Base-by-base conservation (phyloP, 1,140 invertebrate genomes). In the Papilio aristodemus region DNA sequence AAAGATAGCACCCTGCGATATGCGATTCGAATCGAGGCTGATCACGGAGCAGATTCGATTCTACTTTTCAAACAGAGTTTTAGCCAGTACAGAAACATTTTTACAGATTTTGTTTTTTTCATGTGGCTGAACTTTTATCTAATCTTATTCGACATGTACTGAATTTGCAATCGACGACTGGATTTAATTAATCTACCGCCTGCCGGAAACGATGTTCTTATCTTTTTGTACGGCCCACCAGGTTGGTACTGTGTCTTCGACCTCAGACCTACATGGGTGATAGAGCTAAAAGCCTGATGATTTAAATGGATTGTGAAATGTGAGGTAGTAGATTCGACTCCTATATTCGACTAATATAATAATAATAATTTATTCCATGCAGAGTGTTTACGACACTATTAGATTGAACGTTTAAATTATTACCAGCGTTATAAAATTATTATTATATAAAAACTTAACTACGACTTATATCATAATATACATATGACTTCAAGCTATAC, bases 401-500 rank as follows among this genome's bases (percentile, higher is more conserved):
- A n/a, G n/a, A n/a, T n/a, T 32, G 27, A 32, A 32, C 27, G 6
- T 32, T 32, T 32, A 32, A 32, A 32, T 6, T 32, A 32, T 32
- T 32, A 2, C 2, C 27, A 32, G 27, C 27, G 27, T 6, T 43
- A 43, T 43, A 43, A 8, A n/a, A 43, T 8, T 17, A 43, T 8
- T 17, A 19, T 43, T 17, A 43, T 14, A 3, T 32, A 32, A 32
- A 32, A 43, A 46, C 17, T 17, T 10, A 17, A 46, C 4, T 8
- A 17, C n/a, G 19, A 46, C 14, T 46, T 46, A 17, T 8, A 43
- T 43, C 8, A 43, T n/a, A 43, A 43, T 69, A 63, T 54, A 54
- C 32, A 43, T 37, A 59, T 32, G 14, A 14, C 32, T 36, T 11
- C 10, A 13, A 13, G 41, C 39, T 14, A 8, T 50, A 17, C 32